Evolutionary conservation across 2,888 invertebrate species (phyloP), one percentile per base, ranked within the genome.

Genomic region (Cheiracanthium punctorium): DNA sequence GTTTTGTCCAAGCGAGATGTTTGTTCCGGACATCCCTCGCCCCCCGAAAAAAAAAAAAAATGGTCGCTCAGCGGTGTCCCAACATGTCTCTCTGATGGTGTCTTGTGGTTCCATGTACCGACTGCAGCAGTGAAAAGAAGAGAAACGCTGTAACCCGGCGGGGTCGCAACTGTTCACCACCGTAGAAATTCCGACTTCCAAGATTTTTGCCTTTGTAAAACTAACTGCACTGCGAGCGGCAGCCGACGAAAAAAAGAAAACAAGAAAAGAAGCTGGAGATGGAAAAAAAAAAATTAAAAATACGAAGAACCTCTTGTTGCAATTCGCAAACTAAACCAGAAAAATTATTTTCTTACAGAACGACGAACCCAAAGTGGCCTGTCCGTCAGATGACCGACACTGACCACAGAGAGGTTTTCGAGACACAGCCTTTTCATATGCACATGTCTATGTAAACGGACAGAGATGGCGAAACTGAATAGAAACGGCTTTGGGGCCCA

Each of bases 311-410:
- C 24, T 58, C 58, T 58, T 17, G 20, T 17, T 58, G 24, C 24
- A 1, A 58, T 17, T 17, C 8, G 24, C 58, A 5, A 17, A 8
- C 8, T 4, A 58, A 17, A 20, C 20, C 48, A 58, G 58, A 58
- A 76, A 73, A 79, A 58, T 74, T 84, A 84, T 84, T 84, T 84
- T 84, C 84, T 84, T 84, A 84, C 84, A 67, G 58, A 72, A 28
- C 24, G 28, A 70, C 73, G 73, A 79, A 77, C 65, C 64, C 64
- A 52, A 28, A 52, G 32, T 17, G 71, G 43, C n/a, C n/a, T 43
- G 30, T 48, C 52, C 48, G 17, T 17, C 48, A 5, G 48, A 48
- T 48, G 48, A n/a, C n/a, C n/a, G n/a, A n/a, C n/a, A n/a, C n/a
- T n/a, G 10, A 48, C 48, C 48, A 48, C 48, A 76, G 65, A 76